Base-by-base conservation (phyloP, 2,888 invertebrate genomes). In the Dastarcus helophoroides region DNA sequence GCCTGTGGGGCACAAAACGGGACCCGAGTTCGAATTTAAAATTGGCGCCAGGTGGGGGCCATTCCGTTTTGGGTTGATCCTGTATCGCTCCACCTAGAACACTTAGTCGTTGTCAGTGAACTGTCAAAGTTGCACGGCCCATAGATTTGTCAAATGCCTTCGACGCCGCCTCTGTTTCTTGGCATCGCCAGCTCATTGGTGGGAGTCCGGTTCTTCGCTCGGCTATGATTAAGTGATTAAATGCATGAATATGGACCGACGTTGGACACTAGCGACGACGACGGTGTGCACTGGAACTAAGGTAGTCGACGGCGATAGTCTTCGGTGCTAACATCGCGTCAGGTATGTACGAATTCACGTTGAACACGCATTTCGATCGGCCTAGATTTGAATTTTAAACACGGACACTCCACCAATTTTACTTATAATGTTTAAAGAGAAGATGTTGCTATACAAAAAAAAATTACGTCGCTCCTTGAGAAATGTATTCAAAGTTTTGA, bases 61-160 rank as follows among this genome's bases (percentile, higher is more conserved):
- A 63, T 63, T 54, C 58, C 48, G 54, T 53, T 60, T 58, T 56
- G 57, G 62, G 62, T 53, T 53, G 58, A 54, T 49, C 54, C 51
- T 49, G 49, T 42, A 46, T 44, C 44, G 60, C 62, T 57, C 62
- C 63, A 58, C 62, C 63, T 63, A 53, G 52, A 59, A 47, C 55
- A 57, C 59, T 63, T 63, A 56, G 61, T 63, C 53, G 42, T 53
- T 56, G 63, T 63, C 63, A 58, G 49, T 51, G 39, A 48, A 45
- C 51, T 57, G 61, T 62, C 62, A 61, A 56, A 50, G 48, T 46
- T 46, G 60, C 46, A 53, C 62, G 53, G 55, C 62, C 62, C 58
- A 51, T 50, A 56, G 52, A 62, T 62, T 60, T 56, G 52, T 62
- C 60, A 59, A 53, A 47, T 46, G 43, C 48, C 39, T 48, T 43